These are phyloP conservation scores for Redunca redunca DNA, from an alignment of 2,113 vertebrate genomes.

Conservation along the genomic window DNA sequence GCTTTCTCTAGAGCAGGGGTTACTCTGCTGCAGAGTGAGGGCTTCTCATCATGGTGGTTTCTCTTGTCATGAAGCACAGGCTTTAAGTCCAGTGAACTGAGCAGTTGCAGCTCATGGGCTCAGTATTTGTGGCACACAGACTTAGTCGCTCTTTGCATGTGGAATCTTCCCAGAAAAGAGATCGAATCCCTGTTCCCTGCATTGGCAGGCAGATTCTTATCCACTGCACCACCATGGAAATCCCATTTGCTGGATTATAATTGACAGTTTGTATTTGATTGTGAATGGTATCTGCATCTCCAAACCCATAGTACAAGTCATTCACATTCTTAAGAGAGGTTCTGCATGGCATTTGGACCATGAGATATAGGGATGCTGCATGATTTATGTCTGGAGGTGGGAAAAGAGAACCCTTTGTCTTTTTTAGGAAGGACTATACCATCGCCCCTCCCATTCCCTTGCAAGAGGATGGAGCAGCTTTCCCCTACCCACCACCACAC, in stretches of 20 bases:
- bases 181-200: accelerated
- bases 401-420: neutral
- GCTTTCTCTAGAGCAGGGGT: neutral
- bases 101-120: neutral
- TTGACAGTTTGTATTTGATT: neutral
- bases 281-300: neutral
- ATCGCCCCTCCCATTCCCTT: neutral
- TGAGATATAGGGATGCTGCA: neutral
- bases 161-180: neutral
- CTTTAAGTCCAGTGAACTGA: neutral
- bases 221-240: neutral
- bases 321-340: neutral
- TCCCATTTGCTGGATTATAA: neutral
- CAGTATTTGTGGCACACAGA: neutral
- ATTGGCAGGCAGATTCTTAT: neutral
- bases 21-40: neutral
- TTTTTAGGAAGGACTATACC: neutral
- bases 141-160: neutral
- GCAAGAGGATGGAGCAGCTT: neutral
- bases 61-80: neutral
- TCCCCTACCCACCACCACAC: neutral
- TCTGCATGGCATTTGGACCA: neutral
- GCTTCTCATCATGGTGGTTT: neutral
- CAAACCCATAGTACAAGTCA: neutral
- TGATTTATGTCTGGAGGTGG: neutral